Conservation (phyloP, 2,888 invertebrate genomes). For the Cantharis flavilabris region DNA sequence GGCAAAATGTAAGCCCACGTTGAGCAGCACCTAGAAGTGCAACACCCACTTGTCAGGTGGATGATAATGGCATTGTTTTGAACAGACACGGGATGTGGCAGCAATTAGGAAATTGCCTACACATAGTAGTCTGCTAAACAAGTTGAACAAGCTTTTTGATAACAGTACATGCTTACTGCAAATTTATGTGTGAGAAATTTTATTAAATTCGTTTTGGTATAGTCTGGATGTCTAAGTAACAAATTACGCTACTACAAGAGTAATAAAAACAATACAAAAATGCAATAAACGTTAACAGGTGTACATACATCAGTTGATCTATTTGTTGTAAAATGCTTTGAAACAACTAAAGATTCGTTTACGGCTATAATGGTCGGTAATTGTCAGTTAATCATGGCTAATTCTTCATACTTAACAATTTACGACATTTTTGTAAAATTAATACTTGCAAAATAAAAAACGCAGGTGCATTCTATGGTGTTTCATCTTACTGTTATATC, state of each 20-base stretch:
- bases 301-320: constrained; percentile 37
- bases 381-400: constrained; percentile 46
- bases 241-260: background rate
- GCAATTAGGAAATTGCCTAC: constrained; percentile 19
- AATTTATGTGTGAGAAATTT: constrained; percentile 16
- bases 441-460: constrained; percentile 38
- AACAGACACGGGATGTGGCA: constrained; percentile 10
- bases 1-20: constrained; percentile 16
- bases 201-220: constrained; percentile 7
- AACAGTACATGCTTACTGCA: constrained; percentile 15
- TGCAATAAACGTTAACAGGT: constrained; percentile 33
- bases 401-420: constrained; percentile 49
- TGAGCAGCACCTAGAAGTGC: constrained; percentile 7
- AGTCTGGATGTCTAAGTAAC: background rate
- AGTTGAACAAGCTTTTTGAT: constrained; percentile 16
- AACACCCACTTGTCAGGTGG: constrained; percentile 18
- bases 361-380: constrained; percentile 49
- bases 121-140: constrained; percentile 16
- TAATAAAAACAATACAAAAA: constrained; percentile 20
- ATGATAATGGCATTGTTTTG: constrained; percentile 16
- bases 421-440: constrained; percentile 52
- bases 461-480: constrained; percentile 42
- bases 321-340: constrained; percentile 46
- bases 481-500: constrained; percentile 32
- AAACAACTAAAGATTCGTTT: constrained; percentile 45